phyloP scores from a whole-genome alignment of 1,140 invertebrate species.

The Chrysopa pallens region DNA sequence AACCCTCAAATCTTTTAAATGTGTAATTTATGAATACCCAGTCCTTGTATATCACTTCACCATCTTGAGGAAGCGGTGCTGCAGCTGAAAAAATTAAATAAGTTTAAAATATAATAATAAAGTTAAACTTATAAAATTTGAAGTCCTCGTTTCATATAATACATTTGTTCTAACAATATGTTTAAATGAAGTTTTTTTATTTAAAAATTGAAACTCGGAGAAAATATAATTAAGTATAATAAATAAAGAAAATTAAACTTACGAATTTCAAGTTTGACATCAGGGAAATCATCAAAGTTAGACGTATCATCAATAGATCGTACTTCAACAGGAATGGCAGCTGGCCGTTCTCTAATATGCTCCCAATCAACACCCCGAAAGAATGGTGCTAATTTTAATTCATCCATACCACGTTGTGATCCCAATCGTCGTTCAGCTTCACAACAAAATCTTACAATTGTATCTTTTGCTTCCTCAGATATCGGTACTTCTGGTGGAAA shows the following conservation, averaged over 20 bases:
- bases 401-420: constrained; percentile 73
- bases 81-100: constrained; percentile 42
- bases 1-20: constrained; percentile 94
- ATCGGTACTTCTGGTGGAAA: constrained; percentile 99
- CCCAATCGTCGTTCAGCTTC: constrained; percentile 83
- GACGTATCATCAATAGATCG: constrained; percentile 93
- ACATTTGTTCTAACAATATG: neutral
- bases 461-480: constrained; percentile 79
- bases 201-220: neutral
- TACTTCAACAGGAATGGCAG: constrained; percentile 91
- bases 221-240: constrained; percentile 1
- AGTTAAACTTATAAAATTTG: neutral
- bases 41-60: constrained; percentile 82
- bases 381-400: constrained; percentile 71
- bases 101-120: constrained; percentile 1
- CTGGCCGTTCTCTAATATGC: constrained; percentile 89
- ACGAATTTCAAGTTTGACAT: constrained; percentile 97
- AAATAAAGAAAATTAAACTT: constrained; percentile 29
- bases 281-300: constrained; percentile 99
- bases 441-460: constrained; percentile 81
- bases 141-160: too few relatives aligned
- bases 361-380: constrained; percentile 92
- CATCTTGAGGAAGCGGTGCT: constrained; percentile 61
- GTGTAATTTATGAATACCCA: constrained; percentile 99
- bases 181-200: neutral